Evolutionary conservation across 2,113 vertebrate species (phyloP).

Genomic region (Sebastes schlegelii): DNA sequence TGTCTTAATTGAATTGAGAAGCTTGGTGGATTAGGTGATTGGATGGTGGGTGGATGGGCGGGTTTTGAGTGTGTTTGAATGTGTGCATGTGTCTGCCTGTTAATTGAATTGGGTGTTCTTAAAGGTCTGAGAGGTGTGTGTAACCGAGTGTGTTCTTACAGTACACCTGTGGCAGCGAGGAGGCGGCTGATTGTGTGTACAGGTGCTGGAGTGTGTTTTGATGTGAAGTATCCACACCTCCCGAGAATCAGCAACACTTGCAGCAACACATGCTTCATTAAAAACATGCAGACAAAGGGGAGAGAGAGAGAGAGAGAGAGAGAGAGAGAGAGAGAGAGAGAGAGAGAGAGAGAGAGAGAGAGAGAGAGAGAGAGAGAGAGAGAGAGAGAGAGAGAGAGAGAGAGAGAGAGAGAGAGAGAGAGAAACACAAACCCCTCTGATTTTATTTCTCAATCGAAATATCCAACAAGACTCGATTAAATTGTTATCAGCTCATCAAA

Average conservation of each 20-base stretch:
- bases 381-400: neutral
- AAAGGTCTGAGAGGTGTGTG: conserved; percentile 68
- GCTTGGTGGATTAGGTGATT: conserved; percentile 60
- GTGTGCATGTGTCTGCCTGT: conserved; percentile 59
- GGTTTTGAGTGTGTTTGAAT: conserved; percentile 37
- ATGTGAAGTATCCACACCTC: conserved; percentile 67
- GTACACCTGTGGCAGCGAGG: conserved; percentile 65
- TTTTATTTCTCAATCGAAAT: neutral
- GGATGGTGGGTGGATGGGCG: conserved; percentile 38
- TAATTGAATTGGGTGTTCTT: conserved; percentile 70
- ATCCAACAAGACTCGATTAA: no score
- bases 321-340: neutral
- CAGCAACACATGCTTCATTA: conserved; percentile 16
- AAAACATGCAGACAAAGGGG: neutral
- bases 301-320: neutral
- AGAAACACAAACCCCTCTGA: neutral
- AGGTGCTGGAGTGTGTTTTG: conserved; percentile 62
- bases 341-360: neutral
- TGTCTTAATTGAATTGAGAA: conserved; percentile 76
- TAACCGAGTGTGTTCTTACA: conserved; percentile 27
- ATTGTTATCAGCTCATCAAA: no score
- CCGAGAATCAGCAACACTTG: conserved; percentile 16
- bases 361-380: neutral
- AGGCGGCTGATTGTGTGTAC: conserved; percentile 45
- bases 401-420: neutral